Evolutionary conservation across 2,888 invertebrate species (phyloP).

Genomic region (Drosophila hamatofila): DNA sequence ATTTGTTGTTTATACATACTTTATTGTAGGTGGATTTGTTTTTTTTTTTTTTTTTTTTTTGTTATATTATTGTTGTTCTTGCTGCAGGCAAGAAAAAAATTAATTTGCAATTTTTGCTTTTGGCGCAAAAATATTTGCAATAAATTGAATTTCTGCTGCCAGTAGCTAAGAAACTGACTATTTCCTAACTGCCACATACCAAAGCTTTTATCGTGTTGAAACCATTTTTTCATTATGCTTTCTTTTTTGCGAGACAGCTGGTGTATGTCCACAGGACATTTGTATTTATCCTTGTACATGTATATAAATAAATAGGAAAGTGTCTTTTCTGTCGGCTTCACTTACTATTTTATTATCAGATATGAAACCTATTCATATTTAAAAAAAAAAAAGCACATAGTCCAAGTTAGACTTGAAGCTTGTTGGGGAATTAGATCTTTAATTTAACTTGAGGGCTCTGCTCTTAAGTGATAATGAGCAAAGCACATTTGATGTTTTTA

Average conservation of each 20-base stretch:
- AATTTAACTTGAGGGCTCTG: conserved; percentile 53
- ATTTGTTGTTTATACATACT: conserved; percentile 1
- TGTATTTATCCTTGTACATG: neutral
- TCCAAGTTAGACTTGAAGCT: neutral
- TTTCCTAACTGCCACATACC: neutral
- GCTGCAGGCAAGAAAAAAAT: conserved; percentile 25
- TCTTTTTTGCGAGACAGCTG: neutral
- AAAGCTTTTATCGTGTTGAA: neutral
- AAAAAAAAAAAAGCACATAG: neutral
- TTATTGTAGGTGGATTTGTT: conserved; percentile 1
- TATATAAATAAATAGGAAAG: neutral
- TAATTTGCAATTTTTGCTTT: conserved; percentile 62
- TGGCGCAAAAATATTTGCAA: conserved; percentile 70
- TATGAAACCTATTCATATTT: neutral
- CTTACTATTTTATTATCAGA: too few species aligned
- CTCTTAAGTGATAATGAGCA: conserved; percentile 57
- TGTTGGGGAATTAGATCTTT: conserved; percentile 56
- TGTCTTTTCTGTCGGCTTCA: neutral
- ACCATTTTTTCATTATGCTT: conserved; percentile 1
- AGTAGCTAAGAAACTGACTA: conserved; percentile 24
- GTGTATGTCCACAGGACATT: neutral
- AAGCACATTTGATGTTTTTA: conserved; percentile 77
- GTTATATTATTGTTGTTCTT: conserved; percentile 4
- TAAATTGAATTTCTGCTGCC: conserved; percentile 57
- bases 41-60: conserved; percentile 1